phyloP scores from a whole-genome alignment of 2,113 vertebrate genomes.

The Silurus meridionalis region DNA sequence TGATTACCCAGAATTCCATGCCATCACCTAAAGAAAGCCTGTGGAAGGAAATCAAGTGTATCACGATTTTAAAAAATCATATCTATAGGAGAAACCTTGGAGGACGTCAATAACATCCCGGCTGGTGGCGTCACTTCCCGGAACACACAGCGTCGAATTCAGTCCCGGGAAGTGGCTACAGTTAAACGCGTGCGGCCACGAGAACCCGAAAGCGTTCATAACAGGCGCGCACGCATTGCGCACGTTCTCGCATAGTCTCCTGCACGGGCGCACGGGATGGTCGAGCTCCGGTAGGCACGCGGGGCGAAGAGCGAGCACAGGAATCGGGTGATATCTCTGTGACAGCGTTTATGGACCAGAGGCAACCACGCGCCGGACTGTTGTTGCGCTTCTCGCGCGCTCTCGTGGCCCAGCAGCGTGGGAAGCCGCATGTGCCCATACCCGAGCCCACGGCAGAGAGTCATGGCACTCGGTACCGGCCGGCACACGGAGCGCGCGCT shows the following conservation, averaged over 20 bases:
- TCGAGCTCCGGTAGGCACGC: slow-evolving; percentile 72
- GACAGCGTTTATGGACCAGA: slow-evolving; percentile 76
- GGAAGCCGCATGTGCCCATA: slow-evolving; percentile 79
- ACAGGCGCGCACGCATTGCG: slow-evolving; percentile 77
- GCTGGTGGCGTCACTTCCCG: slow-evolving; percentile 58
- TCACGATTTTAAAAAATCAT: not conserved
- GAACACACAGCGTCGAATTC: slow-evolving; percentile 67
- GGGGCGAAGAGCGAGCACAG: slow-evolving; percentile 79
- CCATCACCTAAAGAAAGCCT: not conserved
- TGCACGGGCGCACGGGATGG: slow-evolving; percentile 72
- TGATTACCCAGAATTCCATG: not conserved
- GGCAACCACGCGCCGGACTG: slow-evolving; percentile 79
- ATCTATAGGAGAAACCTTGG: slow-evolving; percentile 61
- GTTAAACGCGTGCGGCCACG: slow-evolving; percentile 81
- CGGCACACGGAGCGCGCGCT: slow-evolving; percentile 69
- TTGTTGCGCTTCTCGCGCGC: slow-evolving; percentile 74
- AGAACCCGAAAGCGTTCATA: slow-evolving; percentile 81
- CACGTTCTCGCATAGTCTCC: slow-evolving; percentile 73
- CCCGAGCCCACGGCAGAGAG: slow-evolving; percentile 76
- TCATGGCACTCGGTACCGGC: slow-evolving; percentile 72
- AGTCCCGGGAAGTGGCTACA: slow-evolving; percentile 72
- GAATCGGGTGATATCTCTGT: slow-evolving; percentile 78
- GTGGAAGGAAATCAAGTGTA: not conserved
- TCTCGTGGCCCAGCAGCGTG: slow-evolving; percentile 79
- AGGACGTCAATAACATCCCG: slow-evolving; percentile 49